phyloP scores from a whole-genome alignment of 1,140 invertebrate genomes.

The Drosophila quadrilineata region DNA sequence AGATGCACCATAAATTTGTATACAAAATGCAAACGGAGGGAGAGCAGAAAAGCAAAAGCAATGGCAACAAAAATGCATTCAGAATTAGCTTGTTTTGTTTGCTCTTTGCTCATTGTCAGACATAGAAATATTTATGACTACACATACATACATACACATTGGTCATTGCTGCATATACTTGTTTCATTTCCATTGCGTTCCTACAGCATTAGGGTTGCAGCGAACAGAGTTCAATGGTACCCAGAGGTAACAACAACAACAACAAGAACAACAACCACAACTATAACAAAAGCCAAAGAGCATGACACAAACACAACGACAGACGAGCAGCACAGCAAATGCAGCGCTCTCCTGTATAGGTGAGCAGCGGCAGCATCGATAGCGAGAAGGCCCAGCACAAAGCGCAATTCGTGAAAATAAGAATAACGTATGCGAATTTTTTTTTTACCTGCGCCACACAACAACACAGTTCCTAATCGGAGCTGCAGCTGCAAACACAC shows the following conservation, averaged over 20 bases:
- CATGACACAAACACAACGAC: conserved; percentile 42
- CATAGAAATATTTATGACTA: conserved; percentile 28
- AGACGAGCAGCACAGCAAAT: neutral
- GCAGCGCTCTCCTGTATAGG: too few relatives aligned
- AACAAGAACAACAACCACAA: conserved; percentile 32
- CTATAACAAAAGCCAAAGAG: conserved; percentile 51
- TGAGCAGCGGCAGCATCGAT: neutral
- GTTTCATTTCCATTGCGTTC: conserved; percentile 63
- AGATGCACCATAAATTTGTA: conserved; percentile 28
- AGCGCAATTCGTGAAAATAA: conserved; percentile 50
- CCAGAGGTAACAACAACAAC: conserved; percentile 38
- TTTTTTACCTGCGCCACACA: conserved; percentile 41
- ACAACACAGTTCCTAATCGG: conserved; percentile 40
- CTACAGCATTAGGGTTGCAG: conserved; percentile 59
- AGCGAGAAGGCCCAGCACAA: conserved; percentile 52
- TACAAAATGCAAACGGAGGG: too few relatives aligned
- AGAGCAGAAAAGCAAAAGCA: conserved; percentile 14
- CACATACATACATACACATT: too few relatives aligned
- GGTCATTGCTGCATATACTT: conserved; percentile 35
- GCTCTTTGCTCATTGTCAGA: conserved; percentile 11
- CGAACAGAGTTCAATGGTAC: conserved; percentile 73
- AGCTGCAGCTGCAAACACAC: conserved; percentile 39
- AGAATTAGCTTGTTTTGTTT: conserved; percentile 7
- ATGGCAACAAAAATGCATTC: conserved; percentile 17
- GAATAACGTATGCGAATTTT: conserved; percentile 53